These are phyloP conservation scores for Lipophrys pholis DNA, from an alignment of 2,113 vertebrate genomes.

Conservation along the genomic window DNA sequence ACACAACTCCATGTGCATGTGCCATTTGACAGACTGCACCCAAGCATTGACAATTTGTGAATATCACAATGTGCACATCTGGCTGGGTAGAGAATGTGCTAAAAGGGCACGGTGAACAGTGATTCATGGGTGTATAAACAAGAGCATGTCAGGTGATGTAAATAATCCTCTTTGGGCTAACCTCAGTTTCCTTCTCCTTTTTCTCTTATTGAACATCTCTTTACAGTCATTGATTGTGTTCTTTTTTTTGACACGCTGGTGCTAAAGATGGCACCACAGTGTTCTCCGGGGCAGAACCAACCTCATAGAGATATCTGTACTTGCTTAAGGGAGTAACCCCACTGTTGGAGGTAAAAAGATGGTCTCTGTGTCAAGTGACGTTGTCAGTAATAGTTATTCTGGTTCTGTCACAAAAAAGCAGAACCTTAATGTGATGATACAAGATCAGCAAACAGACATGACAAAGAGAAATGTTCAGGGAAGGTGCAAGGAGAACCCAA, in stretches of 20 bases:
- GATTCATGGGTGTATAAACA: conserved; percentile 36
- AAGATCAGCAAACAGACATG: conserved; percentile 53
- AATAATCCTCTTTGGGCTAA: conserved; percentile 51
- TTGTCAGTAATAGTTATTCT: conserved; percentile 43
- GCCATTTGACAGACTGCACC: conserved; percentile 34
- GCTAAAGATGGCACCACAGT: conserved; percentile 29
- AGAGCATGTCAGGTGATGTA: conserved; percentile 38
- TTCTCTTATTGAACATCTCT: neutral
- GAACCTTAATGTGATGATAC: conserved; percentile 45
- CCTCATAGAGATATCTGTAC: conserved; percentile 8
- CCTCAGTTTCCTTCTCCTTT: conserved; percentile 29
- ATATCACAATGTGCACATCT: conserved; percentile 26
- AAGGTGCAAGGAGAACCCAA: conserved; percentile 60
- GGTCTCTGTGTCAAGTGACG: conserved; percentile 46
- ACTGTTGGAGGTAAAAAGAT: conserved; percentile 15
- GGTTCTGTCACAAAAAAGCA: conserved; percentile 63
- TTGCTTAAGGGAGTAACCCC: conserved; percentile 14
- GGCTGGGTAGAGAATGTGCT: conserved; percentile 17
- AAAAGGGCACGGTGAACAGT: conserved; percentile 17
- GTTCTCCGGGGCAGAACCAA: conserved; percentile 30
- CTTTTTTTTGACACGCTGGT: conserved; percentile 17
- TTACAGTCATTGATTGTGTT: conserved; percentile 30
- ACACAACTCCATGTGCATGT: conserved; percentile 36
- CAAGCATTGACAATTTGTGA: conserved; percentile 35
- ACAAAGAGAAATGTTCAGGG: conserved; percentile 56